Evolutionary conservation across 2,797 vertebrate species (phyloP), one percentile per base, ranked within the genome.

Genomic region (Glyptemys insculpta): DNA sequence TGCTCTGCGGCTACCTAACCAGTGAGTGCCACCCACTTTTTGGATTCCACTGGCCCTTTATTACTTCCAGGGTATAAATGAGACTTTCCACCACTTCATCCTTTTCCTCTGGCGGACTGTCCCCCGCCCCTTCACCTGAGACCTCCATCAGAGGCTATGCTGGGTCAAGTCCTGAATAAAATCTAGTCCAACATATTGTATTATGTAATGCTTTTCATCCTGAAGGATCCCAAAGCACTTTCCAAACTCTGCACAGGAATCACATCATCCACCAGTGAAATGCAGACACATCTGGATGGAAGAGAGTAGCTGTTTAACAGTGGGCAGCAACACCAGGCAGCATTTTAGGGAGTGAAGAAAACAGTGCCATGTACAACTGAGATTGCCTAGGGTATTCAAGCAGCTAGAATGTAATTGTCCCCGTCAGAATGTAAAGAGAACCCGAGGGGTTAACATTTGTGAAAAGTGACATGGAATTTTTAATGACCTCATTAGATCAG

Each of bases 381-480:
- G 86, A 16, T 76, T 1, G 23, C 76, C 76, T 81, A 90, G 91
- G 41, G 47, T 90, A 83, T 65, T 86, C 62, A 65, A 95, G 91
- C 91, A 96, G 87, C 44, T 47, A 95, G 87, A 88, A 93, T 92
- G 85, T 56, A 29, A 31, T 57, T 1, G 0, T 86, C 44, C 37
- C 25, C 52, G 0, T 0, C 34, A 56, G 59, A 81, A 41, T 9
- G 34, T 52, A 29, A 87, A 85, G 6, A 19, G 57, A 86, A 91
- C 80, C 94, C 53, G 54, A 54, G 53, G n/a, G 88, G 90, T 93
- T 92, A 88, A 82, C 92, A 86, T 84, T 88, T 96, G 88, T 95
- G 90, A 85, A 82, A 96, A 91, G 53, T 86, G 53, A 44, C 7
- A 3, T 29, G 56, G 34, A 81, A 2, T 85, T 50, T 91, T 91